Base-by-base conservation (phyloP, 2,888 invertebrate genomes). In the Lobophora halterata region DNA sequence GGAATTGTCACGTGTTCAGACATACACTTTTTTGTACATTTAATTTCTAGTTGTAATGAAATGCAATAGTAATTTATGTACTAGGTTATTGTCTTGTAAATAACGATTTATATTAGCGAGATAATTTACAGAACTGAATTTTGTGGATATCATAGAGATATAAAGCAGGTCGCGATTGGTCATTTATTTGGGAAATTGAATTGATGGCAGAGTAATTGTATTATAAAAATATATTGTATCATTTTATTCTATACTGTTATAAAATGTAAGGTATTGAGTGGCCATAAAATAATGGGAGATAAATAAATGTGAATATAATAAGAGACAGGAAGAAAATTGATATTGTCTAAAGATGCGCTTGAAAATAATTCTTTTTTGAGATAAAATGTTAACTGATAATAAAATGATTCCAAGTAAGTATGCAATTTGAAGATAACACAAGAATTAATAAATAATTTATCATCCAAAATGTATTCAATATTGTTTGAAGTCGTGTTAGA, bases 31-130 rank as follows among this genome's bases (percentile, higher is more conserved):
- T 78, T 76, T 87, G 82, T 85, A 85, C 65, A 83, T 85, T 68
- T 66, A 76, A 74, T 75, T 71, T 68, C 71, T 86, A 85, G 80
- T 71, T 67, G 65, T 81, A 78, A 79, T 66, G 73, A 83, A 83
- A 83, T 78, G 86, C 87, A 87, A 87, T 86, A 87, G 87, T 85
- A 85, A 87, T 82, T 86, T 87, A 87, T 87, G 81, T 80, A 76
- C 73, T 86, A 83, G 80, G 71, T 68, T 74, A 66, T 72, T 75
- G 62, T 69, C 10, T 32, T 86, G 87, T 87, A 87, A 73, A 86
- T 87, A 87, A 67, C 74, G 60, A 72, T 72, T 73, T 71, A 67
- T 52, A 70, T 66, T 65, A 69, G 65, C 60, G 50, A 55, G 43
- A 56, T 49, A 44, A 47, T 48, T 33, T 26, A 41, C 55, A 58